Conservation (phyloP, 2,797 vertebrate species). For the Scarus forsteni region DNA sequence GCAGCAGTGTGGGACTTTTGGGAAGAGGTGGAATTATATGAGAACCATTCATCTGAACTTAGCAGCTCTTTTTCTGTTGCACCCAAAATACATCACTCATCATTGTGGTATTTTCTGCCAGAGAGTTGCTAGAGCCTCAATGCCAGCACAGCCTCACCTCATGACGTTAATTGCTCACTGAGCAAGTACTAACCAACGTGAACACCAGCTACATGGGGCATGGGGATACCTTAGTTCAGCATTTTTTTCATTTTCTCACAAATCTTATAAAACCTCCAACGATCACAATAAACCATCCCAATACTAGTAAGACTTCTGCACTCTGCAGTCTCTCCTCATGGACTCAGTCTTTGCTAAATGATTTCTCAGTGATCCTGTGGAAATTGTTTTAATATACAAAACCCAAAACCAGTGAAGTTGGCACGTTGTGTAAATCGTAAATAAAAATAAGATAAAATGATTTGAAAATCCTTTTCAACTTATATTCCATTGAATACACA, state of each 20-base stretch:
- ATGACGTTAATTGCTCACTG: neutral
- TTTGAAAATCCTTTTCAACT: no score
- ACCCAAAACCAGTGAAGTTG: no score
- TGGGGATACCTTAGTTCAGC: neutral
- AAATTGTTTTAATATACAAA: no score
- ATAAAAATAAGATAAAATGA: no score
- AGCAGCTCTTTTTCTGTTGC: constrained; percentile 41
- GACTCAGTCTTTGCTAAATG: neutral
- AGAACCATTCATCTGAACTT: constrained; percentile 39
- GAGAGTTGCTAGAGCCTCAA: constrained; percentile 19
- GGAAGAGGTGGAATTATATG: constrained; percentile 54
- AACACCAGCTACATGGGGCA: neutral
- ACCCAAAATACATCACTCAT: constrained; percentile 37
- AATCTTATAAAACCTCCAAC: neutral
- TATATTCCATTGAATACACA: no score
- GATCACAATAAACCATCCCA: no score
- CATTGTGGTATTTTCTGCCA: constrained; percentile 40
- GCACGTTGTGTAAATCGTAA: no score
- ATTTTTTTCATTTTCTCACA: neutral
- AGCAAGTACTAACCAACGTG: neutral
- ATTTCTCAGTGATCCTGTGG: no score
- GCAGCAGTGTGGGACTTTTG: constrained; percentile 67
- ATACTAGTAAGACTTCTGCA: no score
- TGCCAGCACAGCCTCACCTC: neutral
- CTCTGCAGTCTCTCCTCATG: no score